Evolutionary conservation across 2,113 vertebrate genomes (phyloP), one percentile per base, ranked within the genome.

Genomic region (Meleagris gallopavo): DNA sequence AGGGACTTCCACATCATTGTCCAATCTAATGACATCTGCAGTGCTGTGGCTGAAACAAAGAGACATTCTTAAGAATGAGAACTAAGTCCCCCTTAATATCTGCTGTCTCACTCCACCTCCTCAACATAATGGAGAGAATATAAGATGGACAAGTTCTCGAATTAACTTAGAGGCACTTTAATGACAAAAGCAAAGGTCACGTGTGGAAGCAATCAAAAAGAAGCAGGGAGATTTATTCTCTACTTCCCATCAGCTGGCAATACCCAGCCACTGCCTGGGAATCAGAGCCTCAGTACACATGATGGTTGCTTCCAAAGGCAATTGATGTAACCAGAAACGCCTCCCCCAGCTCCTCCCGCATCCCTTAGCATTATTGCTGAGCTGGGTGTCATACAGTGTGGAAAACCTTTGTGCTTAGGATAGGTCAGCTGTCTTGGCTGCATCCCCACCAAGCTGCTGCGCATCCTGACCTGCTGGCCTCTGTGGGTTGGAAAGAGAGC

Each of bases 21-120:
- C 76, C 40, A 38, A 3, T 18, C 60, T 71, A 0, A 5, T 5
- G 29, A 34, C n/a, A 21, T 70, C 82, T 65, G 48, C 65, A 48
- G 66, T 64, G 50, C 73, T 90, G 18, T 2, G 41, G 80, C 94
- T 96, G 90, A 55, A 78, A 93, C 13, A 80, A 40, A 65, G 55
- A 83, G 36, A 71, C 17, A 3, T 1, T 22, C n/a, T 4, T 77
- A 48, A 88, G 71, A 48, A 40, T 25, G 17, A 34, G 0, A 0
- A 45, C 9, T 52, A 38, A 25, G 57, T 57, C n/a, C n/a, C n/a
- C n/a, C 57, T 34, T 22, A 13, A 34, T 20, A 34, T 20, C 20
- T 22, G 20, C n/a, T 60, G 13, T 22, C 57, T 60, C 57, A 60
- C 57, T 60, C 57, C n/a, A 20, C n/a, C 20, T 58, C 57, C 32